phyloP scores from a whole-genome alignment of 2,888 invertebrate genomes.

The Chrysolina americana region DNA sequence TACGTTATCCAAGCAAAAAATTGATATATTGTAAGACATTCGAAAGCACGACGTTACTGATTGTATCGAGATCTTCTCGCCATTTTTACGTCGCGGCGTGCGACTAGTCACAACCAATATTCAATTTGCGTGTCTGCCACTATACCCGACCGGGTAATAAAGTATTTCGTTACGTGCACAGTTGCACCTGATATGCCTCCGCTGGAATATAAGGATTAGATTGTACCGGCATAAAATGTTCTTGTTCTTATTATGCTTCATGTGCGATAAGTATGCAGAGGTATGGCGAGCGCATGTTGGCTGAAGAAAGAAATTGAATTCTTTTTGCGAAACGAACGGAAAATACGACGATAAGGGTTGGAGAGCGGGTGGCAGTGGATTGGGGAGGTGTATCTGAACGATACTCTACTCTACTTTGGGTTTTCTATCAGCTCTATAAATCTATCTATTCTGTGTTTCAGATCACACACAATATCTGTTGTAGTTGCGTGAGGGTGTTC shows the following conservation, averaged over 20 bases:
- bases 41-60: no score
- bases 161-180: constrained; percentile 46
- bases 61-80: no score
- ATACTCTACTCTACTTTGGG: no score
- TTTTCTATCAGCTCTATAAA: no score
- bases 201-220: constrained; percentile 41
- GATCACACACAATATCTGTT: no score
- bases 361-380: not conserved
- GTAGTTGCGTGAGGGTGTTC: no score
- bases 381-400: no score
- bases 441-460: no score
- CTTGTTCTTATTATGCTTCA: constrained; percentile 23
- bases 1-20: no score
- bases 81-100: not conserved
- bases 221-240: constrained; percentile 27
- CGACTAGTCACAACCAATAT: constrained; percentile 12
- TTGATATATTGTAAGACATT: no score
- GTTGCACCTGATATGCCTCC: constrained; percentile 45
- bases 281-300: not conserved
- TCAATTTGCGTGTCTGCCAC: constrained; percentile 39
- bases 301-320: constrained; percentile 4
- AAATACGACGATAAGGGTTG: not conserved
- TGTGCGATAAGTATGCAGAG: constrained; percentile 23
- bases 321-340: not conserved
- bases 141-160: constrained; percentile 36